phyloP scores from a whole-genome alignment of 2,888 invertebrate genomes.

The Priocnemis perturbator region DNA sequence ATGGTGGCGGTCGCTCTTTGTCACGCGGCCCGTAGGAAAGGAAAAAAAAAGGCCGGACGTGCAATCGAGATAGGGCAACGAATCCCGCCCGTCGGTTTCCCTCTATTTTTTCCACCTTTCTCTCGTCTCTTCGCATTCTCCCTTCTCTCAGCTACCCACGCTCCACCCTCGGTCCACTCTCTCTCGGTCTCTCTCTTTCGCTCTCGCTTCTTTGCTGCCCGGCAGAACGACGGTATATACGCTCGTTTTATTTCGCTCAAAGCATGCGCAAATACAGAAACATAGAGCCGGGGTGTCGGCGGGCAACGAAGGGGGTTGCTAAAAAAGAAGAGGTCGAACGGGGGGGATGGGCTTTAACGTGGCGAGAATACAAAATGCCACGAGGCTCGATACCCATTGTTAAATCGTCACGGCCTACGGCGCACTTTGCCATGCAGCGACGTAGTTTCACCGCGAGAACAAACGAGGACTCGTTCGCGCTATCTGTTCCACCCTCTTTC shows the following conservation, averaged over 20 bases:
- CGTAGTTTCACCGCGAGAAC: constrained; percentile 22
- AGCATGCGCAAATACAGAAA: constrained; percentile 1
- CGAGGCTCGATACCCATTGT: constrained; percentile 35
- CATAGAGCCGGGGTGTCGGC: not conserved
- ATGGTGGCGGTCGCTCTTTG: constrained; percentile 11
- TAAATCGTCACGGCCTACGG: constrained; percentile 28
- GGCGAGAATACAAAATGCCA: constrained; percentile 33
- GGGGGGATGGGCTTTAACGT: constrained; percentile 1
- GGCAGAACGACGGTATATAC: not conserved
- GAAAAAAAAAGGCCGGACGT: too few species aligned
- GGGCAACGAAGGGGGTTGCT: not conserved
- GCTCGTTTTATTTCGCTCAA: not conserved
- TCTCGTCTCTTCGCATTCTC: too few species aligned
- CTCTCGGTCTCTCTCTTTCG: too few species aligned
- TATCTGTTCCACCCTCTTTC: constrained; percentile 16
- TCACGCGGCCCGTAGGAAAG: not conserved
- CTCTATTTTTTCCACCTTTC: constrained; percentile 2
- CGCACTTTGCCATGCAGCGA: constrained; percentile 28
- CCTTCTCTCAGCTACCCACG: not conserved
- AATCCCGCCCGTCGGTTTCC: not conserved
- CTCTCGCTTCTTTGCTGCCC: not conserved
- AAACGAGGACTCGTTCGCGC: constrained; percentile 27
- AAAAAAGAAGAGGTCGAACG: too few species aligned
- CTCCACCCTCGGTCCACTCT: not conserved
- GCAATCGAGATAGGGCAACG: not conserved